A percentile compares a stretch with the other conserved stretches of the same genome.
Evolutionary conservation across 2,888 invertebrate species (phyloP).

Genomic region (Campopleginae sp.): DNA sequence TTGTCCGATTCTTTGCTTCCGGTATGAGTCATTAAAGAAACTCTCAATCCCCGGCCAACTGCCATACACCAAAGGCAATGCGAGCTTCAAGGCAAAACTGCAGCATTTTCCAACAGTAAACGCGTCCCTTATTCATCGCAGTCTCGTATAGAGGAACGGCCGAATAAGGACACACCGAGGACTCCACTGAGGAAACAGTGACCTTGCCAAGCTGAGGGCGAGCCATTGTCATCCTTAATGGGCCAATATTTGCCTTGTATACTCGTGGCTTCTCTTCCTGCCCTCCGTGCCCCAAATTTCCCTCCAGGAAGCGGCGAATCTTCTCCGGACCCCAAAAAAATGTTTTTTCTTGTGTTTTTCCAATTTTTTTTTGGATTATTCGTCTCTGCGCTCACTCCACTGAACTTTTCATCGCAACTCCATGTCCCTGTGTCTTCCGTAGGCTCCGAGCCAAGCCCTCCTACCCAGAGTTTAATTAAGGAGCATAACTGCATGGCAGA

Average conservation of each 20-base stretch:
- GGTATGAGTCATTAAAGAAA: constrained; percentile 7
- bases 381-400: background rate
- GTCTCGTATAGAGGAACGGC: constrained; percentile 8
- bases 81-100: constrained; percentile 1
- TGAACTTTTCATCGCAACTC: background rate
- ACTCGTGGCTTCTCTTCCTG: constrained; percentile 60
- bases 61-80: background rate
- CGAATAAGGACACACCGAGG: constrained; percentile 8
- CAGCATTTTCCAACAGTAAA: constrained; percentile 13
- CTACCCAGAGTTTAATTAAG: constrained; percentile 59
- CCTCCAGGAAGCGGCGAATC: constrained; percentile 3
- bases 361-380: background rate
- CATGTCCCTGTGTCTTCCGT: constrained; percentile 22
- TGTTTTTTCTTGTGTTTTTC: too few species aligned
- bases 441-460: constrained; percentile 11
- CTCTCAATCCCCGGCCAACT: constrained; percentile 16
- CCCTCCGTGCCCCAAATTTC: constrained; percentile 39
- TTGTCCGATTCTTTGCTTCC: constrained; percentile 12
- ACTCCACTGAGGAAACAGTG: constrained; percentile 28
- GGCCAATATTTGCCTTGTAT: constrained; percentile 80
- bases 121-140: constrained; percentile 54
- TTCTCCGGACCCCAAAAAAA: background rate
- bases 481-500: constrained; percentile 54
- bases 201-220: constrained; percentile 46
- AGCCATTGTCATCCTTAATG: constrained; percentile 80